These are phyloP conservation scores for Ophioninae sp. DNA, from an alignment of 2,888 invertebrate genomes.

Conservation along the genomic window DNA sequence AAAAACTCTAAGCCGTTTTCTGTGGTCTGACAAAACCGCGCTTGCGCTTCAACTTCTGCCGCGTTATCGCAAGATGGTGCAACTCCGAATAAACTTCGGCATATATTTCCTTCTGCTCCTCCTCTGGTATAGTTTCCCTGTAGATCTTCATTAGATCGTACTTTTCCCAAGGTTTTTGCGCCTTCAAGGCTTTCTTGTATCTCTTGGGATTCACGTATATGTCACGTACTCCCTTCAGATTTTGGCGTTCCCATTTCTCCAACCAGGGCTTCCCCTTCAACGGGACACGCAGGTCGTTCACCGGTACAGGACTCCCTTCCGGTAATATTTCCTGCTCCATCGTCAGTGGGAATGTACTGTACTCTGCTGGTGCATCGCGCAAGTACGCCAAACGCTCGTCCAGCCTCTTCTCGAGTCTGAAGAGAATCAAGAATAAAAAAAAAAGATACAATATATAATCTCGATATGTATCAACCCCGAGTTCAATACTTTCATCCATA, in stretches of 20 bases:
- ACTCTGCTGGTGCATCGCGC: conserved; percentile 94
- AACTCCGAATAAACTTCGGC: conserved; percentile 90
- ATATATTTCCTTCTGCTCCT: conserved; percentile 93
- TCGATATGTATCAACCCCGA: not conserved
- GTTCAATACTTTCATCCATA: not conserved
- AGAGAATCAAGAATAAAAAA: conserved; percentile 36
- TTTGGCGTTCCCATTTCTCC: conserved; percentile 92
- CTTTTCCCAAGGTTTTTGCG: conserved; percentile 91
- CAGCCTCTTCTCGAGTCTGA: conserved; percentile 92
- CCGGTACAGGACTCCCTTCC: conserved; percentile 89
- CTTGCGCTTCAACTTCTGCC: conserved; percentile 85
- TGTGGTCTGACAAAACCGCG: conserved; percentile 84
- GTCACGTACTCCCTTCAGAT: conserved; percentile 88
- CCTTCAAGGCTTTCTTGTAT: conserved; percentile 82
- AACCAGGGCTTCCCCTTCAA: conserved; percentile 94
- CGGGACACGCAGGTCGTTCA: conserved; percentile 88
- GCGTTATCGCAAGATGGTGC: conserved; percentile 86
- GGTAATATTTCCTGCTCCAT: conserved; percentile 93
- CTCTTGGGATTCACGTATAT: conserved; percentile 83
- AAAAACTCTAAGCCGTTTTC: conserved; percentile 79
- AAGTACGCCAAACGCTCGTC: conserved; percentile 95
- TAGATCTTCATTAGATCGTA: conserved; percentile 97
- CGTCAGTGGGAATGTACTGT: conserved; percentile 95
- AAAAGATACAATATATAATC: not conserved
- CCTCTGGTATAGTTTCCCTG: conserved; percentile 91